Conservation (phyloP, 1,140 invertebrate genomes). For the Paralvinella palmiformis region DNA sequence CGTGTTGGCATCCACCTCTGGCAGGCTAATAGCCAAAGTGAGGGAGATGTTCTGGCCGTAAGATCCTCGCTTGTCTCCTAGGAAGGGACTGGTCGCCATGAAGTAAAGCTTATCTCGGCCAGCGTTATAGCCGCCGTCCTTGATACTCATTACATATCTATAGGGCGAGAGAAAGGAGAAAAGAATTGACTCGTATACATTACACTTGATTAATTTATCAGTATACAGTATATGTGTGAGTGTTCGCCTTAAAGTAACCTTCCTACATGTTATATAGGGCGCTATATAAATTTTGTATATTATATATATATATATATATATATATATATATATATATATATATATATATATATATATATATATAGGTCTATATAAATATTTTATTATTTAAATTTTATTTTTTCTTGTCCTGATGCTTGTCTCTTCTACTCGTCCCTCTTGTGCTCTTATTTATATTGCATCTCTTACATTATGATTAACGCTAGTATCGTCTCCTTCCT, state of each 20-base stretch:
- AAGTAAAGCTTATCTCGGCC: background rate
- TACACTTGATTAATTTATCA: no score
- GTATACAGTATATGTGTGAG: no score
- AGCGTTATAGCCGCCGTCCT: background rate
- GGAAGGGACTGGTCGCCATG: background rate
- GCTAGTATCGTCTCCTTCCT: no score
- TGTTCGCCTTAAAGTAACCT: no score
- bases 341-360: background rate
- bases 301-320: background rate
- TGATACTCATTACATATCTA: conserved; percentile 13
- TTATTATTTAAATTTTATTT: background rate
- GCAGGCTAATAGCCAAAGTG: background rate
- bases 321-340: background rate
- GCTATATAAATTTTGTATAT: no score
- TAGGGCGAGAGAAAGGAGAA: background rate
- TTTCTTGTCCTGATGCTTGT: no score
- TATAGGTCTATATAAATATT: no score
- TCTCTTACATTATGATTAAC: no score
- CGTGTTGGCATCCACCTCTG: background rate
- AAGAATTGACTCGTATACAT: no score
- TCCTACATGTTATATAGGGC: no score
- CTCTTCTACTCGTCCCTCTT: no score
- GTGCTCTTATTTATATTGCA: no score
- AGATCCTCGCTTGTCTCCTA: conserved; percentile 17
- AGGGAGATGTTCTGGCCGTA: conserved; percentile 16